Conservation (phyloP, 2,113 vertebrate species). For the Gobiocypris rarus region DNA sequence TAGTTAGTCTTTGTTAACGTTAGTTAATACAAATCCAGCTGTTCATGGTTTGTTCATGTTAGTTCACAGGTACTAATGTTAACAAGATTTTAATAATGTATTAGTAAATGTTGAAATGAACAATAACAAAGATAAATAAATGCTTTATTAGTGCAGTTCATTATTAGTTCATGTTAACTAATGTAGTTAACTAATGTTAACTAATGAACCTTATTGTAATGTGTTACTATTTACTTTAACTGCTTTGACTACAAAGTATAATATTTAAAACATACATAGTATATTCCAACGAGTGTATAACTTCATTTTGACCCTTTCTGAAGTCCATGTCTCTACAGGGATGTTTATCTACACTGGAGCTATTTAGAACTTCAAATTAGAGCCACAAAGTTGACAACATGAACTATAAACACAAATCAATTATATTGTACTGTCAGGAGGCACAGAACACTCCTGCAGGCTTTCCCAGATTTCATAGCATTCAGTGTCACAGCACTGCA, state of each 20-base stretch:
- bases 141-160: too few species aligned
- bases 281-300: not conserved
- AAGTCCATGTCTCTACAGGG: not conserved
- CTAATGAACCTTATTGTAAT: too few species aligned
- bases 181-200: too few species aligned
- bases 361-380: not conserved
- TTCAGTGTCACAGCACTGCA: not conserved
- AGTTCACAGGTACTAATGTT: too few species aligned
- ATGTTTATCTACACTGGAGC: not conserved
- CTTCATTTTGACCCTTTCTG: not conserved
- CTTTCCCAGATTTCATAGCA: not conserved
- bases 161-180: too few species aligned
- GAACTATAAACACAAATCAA: conserved; percentile 19
- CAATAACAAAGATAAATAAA: too few species aligned
- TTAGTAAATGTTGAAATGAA: too few species aligned
- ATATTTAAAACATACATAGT: not conserved
- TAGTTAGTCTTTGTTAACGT: too few species aligned
- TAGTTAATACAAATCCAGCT: too few species aligned
- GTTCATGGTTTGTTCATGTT: too few species aligned
- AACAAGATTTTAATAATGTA: too few species aligned
- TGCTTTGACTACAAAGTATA: not conserved
- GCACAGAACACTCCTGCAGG: conserved; percentile 5
- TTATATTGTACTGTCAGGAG: not conserved
- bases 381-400: not conserved
- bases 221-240: too few species aligned